Conservation (phyloP, 2,797 vertebrate genomes). For the Delichon dasypus region DNA sequence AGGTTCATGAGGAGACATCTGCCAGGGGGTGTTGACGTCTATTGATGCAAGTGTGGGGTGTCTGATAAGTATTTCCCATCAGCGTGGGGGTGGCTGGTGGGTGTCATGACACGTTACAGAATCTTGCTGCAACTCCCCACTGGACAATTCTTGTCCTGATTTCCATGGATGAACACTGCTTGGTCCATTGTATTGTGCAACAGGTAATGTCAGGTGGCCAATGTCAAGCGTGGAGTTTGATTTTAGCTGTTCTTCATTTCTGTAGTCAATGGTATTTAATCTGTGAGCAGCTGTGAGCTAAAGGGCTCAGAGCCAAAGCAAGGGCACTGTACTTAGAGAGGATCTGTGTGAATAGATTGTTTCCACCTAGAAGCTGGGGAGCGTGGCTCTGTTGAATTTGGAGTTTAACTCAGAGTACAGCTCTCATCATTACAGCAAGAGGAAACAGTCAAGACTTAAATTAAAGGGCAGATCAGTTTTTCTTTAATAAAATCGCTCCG, state of each 20-base stretch:
- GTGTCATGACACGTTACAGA: background rate
- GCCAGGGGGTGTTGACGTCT: background rate
- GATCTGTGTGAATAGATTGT: background rate
- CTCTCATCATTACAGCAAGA: background rate
- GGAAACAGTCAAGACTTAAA: background rate
- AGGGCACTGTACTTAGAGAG: background rate
- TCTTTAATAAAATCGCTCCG: background rate
- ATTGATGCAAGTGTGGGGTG: background rate
- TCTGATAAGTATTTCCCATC: background rate
- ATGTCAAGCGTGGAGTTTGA: background rate
- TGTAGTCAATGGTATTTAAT: background rate
- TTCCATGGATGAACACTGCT: background rate
- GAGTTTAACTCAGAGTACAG: background rate
- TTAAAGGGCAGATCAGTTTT: background rate
- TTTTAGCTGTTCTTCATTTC: background rate
- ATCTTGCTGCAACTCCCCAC: background rate
- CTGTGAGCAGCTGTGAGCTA: background rate
- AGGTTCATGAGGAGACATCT: background rate
- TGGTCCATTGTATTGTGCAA: background rate
- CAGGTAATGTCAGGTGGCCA: background rate
- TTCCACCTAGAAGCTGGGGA: background rate
- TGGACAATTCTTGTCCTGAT: background rate
- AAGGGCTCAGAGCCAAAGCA: background rate
- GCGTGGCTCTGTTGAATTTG: background rate
- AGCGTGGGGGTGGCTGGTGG: background rate